Evolutionary conservation across 2,113 vertebrate species (phyloP), one percentile per base, ranked within the genome.

Genomic region (Erpornis zantholeuca): DNA sequence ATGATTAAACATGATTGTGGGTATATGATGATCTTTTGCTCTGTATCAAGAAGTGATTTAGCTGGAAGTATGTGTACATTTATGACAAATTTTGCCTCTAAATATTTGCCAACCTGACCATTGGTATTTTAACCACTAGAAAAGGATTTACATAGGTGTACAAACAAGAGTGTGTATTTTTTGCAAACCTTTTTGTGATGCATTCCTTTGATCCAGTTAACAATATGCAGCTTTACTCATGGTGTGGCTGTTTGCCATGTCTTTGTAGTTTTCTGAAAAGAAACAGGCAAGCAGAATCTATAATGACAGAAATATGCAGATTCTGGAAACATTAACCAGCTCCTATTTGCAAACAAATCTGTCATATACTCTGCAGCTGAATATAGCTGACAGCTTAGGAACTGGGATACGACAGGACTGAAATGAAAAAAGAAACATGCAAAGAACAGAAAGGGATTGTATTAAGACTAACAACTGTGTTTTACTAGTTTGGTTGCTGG

Each of bases 71-170:
- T 31, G 15, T n/a, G 23, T 57, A 22, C 11, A 28, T 54, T 33
- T 83, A 9, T 35, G 38, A 44, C 35, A 88, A 65, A 77, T 66
- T 27, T 19, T 59, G 13, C 59, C 31, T 65, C 29, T 17, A 69
- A 61, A 25, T 52, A 7, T 70, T 92, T 93, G 35, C 64, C 66
- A 45, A 76, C 27, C 54, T 70, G 47, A 70, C 21, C 3, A 6
- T n/a, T 73, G 49, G 10, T 68, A 73, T 68, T 86, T 64, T 75
- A 66, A 92, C 23, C 7, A 24, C 47, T 56, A 54, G 45, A 57
- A 94, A 95, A 89, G 45, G 25, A 76, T 95, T 96, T 92, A 69
- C 57, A 53, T 53, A 91, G 81, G 91, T 92, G 89, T 92, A 70
- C 49, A 96, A 87, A 92, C 45, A 91, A 36, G 14, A 86, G 25